A percentile compares a stretch with the other conserved stretches of the same genome.
Evolutionary conservation across 2,113 vertebrate species (phyloP).

Genomic region (Osmerus mordax): DNA sequence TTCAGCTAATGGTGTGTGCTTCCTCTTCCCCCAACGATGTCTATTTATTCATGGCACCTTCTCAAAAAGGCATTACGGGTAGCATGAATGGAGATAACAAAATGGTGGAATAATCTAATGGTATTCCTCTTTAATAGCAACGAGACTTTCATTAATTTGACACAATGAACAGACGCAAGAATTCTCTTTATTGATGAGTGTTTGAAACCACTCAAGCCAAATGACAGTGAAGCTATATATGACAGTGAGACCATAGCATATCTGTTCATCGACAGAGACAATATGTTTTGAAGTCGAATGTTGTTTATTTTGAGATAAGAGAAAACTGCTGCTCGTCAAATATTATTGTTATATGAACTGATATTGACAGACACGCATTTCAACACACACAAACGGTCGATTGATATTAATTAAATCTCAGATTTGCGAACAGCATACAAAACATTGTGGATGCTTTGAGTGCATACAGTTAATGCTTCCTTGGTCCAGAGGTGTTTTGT

Average conservation of each 20-base stretch:
- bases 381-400: neutral
- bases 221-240: neutral
- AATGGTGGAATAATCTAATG: slow-evolving; percentile 23
- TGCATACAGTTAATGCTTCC: neutral
- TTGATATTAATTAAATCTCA: neutral
- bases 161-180: slow-evolving; percentile 2
- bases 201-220: slow-evolving; percentile 35
- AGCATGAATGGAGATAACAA: neutral
- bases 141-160: slow-evolving; percentile 22
- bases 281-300: neutral
- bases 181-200: slow-evolving; percentile 41
- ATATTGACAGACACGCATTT: neutral
- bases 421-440: neutral
- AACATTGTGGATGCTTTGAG: neutral
- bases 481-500: slow-evolving; percentile 29
- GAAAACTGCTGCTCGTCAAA: neutral
- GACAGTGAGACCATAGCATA: neutral
- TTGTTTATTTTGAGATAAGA: slow-evolving; percentile 4
- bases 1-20: slow-evolving; percentile 76
- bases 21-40: neutral
- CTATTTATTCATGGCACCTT: neutral
- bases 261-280: neutral
- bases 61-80: neutral
- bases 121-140: slow-evolving; percentile 39
- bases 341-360: neutral